Conservation (phyloP, 2,888 invertebrate genomes). For the Rhynchonema sp. region DNA sequence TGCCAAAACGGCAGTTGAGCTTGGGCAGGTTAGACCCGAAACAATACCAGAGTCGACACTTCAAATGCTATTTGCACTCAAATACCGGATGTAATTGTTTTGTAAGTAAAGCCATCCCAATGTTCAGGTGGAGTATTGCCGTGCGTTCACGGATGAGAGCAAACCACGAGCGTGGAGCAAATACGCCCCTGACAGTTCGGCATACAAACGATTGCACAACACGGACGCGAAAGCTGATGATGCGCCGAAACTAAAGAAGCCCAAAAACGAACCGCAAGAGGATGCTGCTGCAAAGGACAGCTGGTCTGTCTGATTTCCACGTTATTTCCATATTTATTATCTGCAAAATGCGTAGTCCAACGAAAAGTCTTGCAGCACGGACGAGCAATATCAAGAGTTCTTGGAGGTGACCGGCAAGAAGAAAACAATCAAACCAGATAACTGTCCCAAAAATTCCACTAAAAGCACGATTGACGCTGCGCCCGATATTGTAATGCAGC, state of each 20-base stretch:
- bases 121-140: slow-evolving; percentile 40
- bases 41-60: too few relatives aligned
- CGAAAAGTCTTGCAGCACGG: slow-evolving; percentile 39
- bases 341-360: too few relatives aligned
- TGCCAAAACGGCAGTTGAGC: too few relatives aligned
- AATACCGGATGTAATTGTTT: too few relatives aligned
- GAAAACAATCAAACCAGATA: too few relatives aligned
- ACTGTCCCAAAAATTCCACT: slow-evolving; percentile 1
- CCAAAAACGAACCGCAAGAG: slow-evolving; percentile 26
- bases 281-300: slow-evolving; percentile 9
- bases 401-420: slow-evolving; percentile 54
- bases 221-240: not conserved
- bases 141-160: slow-evolving; percentile 32
- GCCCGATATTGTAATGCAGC: slow-evolving; percentile 9
- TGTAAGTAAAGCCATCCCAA: too few relatives aligned
- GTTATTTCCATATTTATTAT: too few relatives aligned
- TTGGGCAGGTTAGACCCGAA: too few relatives aligned
- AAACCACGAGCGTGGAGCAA: slow-evolving; percentile 86
- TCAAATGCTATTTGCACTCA: too few relatives aligned
- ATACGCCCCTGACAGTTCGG: slow-evolving; percentile 49
- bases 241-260: slow-evolving; percentile 1
- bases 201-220: not conserved
- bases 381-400: slow-evolving; percentile 71
- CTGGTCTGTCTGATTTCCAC: not conserved
- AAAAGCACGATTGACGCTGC: not conserved